Evolutionary conservation across 2,888 invertebrate species (phyloP), one percentile per base, ranked within the genome.

Genomic region (Eledona agricola): DNA sequence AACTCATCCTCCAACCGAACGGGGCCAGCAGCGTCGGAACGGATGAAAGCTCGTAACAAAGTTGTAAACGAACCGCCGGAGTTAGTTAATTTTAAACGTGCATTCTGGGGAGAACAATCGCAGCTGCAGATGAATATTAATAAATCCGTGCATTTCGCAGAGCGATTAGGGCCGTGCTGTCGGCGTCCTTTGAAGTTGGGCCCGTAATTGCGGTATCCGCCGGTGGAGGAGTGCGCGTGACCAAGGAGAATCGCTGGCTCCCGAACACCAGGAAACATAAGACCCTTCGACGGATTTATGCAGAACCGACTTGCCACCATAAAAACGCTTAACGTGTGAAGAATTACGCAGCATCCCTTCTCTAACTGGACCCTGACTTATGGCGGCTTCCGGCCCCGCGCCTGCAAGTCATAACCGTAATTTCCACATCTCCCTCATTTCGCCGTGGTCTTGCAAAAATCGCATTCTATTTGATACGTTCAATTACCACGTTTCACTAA

Each of bases 221-320:
- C 59, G 67, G 64, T 62, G 70, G 69, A 66, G 66, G 64, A 57
- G 60, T 61, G 69, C 72, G 65, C 73, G 73, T 73, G 73, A 73
- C 73, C 73, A 59, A 61, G 66, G 69, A 66, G 65, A 73, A 73
- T 73, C 64, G 59, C 42, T 60, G 63, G 67, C 69, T 71, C 70
- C 72, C 62, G 70, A 66, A 69, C 67, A 60, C 55, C 55, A 58
- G 50, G 42, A 42, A 53, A 53, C 17, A 28, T 28, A 40, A 32
- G 40, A 47, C 35, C 43, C 51, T 11, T 34, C 19, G 4, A 19
- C 45, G 17, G 23, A 32, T 22, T 43, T 43, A 43, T 22, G 43
- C 42, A 29, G 43, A 31, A 43, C 40, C 11, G 9, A 23, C 20
- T 19, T 19, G 4, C 4, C 6, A 11, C 10, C 2, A 6, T 10